Evolutionary conservation across 2,113 vertebrate genomes (phyloP), one percentile per base, ranked within the genome.

Genomic region (Donacobius atricapilla): DNA sequence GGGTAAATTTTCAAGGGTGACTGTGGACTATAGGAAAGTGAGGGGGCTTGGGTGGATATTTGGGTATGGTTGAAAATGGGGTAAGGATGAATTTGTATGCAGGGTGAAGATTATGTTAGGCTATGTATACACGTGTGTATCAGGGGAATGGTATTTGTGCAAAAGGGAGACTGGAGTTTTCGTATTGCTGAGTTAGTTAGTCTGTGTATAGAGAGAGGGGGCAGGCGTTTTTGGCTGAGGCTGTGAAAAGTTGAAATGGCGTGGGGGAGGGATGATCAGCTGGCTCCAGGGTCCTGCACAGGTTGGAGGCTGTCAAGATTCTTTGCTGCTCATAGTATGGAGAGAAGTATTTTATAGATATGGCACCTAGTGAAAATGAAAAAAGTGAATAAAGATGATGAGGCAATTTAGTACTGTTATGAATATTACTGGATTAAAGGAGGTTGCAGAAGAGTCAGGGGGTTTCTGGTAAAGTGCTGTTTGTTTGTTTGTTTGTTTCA

Each of bases 121-220:
- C 51, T 83, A 10, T 83, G 64, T 66, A 70, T 83, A 42, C 51
- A 12, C 14, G 39, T 54, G 25, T 83, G 35, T 90, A 86, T 93
- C 47, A 76, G 84, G 94, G 58, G 79, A 93, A 73, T 83, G 91
- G 83, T 88, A 90, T 95, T 93, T 86, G 83, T 90, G 90, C 58
- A 87, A 93, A 92, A 96, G 89, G 86, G 86, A 96, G 20, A 81
- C 76, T 88, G 56, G 83, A 93, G 80, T 81, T 90, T 94, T 93
- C 13, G 0, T 94, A 47, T 30, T 96, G 95, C 96, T 95, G 93
- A 93, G 86, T 86, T 89, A 66, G 83, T 90, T 39, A 39, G 51
- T 56, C 39, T 93, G 50, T 72, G 30, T 60, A 35, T 50, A 65
- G 61, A 76, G 45, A 86, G 42, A 75, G 47, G 50, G 78, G 85